A percentile compares a stretch with the other conserved stretches of the same genome.
Conservation (phyloP, 2,888 invertebrate species). For the Phaedon cochleariae region DNA sequence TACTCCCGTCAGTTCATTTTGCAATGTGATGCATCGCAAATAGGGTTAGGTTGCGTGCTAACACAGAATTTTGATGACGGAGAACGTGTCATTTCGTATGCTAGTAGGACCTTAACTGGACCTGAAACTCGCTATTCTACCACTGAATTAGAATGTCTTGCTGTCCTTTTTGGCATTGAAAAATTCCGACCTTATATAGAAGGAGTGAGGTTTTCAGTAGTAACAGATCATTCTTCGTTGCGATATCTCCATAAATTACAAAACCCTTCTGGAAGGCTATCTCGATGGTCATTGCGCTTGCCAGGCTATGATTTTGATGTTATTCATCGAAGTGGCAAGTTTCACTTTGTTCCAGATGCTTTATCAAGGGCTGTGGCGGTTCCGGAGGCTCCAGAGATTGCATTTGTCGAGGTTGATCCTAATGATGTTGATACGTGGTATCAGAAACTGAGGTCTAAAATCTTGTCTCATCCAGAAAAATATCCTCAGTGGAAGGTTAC, state of each 20-base stretch:
- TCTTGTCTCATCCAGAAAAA: conserved; percentile 23
- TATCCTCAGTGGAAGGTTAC: conserved; percentile 35
- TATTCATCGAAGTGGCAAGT: conserved; percentile 17
- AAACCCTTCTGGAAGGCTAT: conserved; percentile 31
- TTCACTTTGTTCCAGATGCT: conserved; percentile 18
- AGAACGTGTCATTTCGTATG: conserved; percentile 31
- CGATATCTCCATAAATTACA: conserved; percentile 33
- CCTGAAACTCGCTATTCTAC: conserved; percentile 34
- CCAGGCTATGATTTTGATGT: conserved; percentile 25
- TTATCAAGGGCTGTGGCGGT: conserved; percentile 13
- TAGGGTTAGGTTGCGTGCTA: conserved; percentile 37
- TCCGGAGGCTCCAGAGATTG: background rate
- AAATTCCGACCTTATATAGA: conserved; percentile 42
- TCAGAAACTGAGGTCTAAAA: conserved; percentile 4
- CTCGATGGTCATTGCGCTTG: conserved; percentile 27
- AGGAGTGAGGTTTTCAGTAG: conserved; percentile 33
- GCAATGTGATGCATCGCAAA: conserved; percentile 37
- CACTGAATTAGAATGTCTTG: conserved; percentile 38
- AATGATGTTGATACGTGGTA: conserved; percentile 33
- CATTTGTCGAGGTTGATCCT: conserved; percentile 3
- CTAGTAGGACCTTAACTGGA: conserved; percentile 28
- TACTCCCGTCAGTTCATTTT: conserved; percentile 26
- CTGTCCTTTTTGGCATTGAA: conserved; percentile 42
- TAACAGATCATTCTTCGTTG: conserved; percentile 39
- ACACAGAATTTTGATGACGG: conserved; percentile 30